Percentiles rank a stretch among this genome's conserved stretches.
Evolutionary conservation across 2,113 vertebrate species (phyloP).

Genomic region (Xenus cinereus): DNA sequence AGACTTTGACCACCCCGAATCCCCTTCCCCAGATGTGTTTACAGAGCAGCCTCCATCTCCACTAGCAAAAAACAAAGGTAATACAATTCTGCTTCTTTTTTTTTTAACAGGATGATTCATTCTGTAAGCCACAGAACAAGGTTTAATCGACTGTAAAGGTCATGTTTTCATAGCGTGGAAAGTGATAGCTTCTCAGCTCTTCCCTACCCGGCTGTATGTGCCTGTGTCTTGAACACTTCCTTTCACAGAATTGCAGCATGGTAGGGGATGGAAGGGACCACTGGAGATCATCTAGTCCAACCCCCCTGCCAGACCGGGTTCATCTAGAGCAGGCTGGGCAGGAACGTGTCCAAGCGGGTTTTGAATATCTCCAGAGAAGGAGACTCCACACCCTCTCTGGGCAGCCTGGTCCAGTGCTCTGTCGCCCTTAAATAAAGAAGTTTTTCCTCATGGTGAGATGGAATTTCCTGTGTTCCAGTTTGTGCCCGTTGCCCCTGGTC

Average conservation of each 20-base stretch:
- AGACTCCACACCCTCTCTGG: too few relatives aligned
- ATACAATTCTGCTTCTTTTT: background rate
- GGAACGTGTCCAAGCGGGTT: too few relatives aligned
- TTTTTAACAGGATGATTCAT: background rate
- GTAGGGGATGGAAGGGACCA: too few relatives aligned
- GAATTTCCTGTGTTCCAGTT: too few relatives aligned
- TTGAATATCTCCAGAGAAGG: too few relatives aligned
- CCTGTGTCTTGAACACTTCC: background rate
- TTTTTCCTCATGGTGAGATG: too few relatives aligned
- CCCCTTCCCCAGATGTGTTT: slow-evolving; percentile 79
- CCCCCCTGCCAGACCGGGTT: too few relatives aligned
- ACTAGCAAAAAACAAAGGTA: slow-evolving; percentile 90
- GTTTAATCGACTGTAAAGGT: background rate
- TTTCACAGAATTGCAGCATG: background rate
- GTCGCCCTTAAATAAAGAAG: too few relatives aligned
- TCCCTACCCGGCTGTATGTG: background rate
- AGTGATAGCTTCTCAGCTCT: background rate
- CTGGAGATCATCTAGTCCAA: too few relatives aligned
- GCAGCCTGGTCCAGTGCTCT: too few relatives aligned
- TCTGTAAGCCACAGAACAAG: background rate
- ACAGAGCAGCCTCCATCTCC: slow-evolving; percentile 86
- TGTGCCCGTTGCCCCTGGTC: too few relatives aligned
- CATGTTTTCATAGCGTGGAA: background rate
- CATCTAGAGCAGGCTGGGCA: too few relatives aligned
- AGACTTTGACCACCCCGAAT: slow-evolving; percentile 90